Evolutionary conservation across 2,113 vertebrate genomes (phyloP).

Genomic region (Dinomys branickii): DNA sequence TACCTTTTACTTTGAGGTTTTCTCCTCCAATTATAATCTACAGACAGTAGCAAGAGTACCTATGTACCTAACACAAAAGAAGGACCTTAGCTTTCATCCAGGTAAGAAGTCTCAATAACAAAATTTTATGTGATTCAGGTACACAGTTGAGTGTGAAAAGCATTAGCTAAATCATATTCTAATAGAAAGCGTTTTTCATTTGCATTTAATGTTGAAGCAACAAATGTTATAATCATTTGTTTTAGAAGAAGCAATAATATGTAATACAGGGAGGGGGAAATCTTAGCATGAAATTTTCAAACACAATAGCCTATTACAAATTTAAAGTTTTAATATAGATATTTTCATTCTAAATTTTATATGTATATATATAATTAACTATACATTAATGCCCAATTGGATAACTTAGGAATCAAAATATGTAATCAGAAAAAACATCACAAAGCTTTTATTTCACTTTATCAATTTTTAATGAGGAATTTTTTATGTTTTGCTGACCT

Average conservation of each 20-base stretch:
- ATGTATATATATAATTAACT: too few species aligned
- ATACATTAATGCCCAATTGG: neutral
- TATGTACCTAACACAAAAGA: neutral
- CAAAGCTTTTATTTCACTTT: neutral
- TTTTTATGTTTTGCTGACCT: conserved; percentile 82
- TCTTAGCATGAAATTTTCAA: neutral
- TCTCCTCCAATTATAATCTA: neutral
- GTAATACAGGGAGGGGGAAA: neutral
- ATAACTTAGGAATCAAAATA: neutral
- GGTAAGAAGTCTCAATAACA: neutral
- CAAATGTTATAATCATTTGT: neutral
- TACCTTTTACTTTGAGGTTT: neutral
- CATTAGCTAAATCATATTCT: neutral
- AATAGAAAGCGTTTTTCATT: neutral
- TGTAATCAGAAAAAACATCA: neutral
- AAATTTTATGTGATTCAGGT: neutral
- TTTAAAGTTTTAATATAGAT: neutral
- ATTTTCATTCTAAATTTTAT: too few species aligned
- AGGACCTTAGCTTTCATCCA: neutral
- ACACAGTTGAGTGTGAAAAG: neutral
- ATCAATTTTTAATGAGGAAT: conserved; percentile 80
- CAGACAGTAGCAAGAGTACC: neutral
- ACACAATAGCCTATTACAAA: neutral
- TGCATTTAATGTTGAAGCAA: neutral
- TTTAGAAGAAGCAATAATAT: neutral